Conservation (phyloP, 2,888 invertebrate genomes). For the Sarcophaga variegata region DNA sequence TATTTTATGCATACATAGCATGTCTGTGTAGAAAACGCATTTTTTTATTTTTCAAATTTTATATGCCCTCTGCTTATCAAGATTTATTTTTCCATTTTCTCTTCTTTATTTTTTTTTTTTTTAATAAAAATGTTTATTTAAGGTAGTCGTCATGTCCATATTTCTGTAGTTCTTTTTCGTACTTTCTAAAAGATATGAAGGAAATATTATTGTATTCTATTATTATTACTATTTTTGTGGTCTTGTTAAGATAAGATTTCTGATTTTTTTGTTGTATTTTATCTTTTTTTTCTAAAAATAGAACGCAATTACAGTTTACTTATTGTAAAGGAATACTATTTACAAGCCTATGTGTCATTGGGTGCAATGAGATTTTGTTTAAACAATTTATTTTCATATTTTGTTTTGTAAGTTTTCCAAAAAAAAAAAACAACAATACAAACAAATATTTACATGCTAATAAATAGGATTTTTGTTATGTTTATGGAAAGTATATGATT, state of each 20-base stretch:
- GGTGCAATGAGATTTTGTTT: not conserved
- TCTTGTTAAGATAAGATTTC: constrained; percentile 45
- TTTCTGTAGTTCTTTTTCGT: constrained; percentile 6
- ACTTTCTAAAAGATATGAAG: too few species aligned
- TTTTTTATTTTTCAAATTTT: not conserved
- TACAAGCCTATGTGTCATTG: not conserved
- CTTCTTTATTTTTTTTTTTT: not conserved
- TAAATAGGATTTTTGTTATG: not conserved
- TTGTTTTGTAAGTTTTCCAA: not conserved
- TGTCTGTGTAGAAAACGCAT: not conserved
- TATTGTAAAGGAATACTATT: not conserved
- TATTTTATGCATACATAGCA: not conserved
- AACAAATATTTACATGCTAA: not conserved
- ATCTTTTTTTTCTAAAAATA: constrained; percentile 34
- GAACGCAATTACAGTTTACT: not conserved
- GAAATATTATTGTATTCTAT: too few species aligned
- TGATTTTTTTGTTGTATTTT: constrained; percentile 22
- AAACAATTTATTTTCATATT: too few species aligned
- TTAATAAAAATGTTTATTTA: constrained; percentile 46
- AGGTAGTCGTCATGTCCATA: constrained; percentile 58
- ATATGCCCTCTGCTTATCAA: constrained; percentile 1
- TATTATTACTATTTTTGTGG: not conserved
- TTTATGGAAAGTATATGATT: not conserved
- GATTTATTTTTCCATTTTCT: constrained; percentile 33
- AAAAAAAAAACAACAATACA: not conserved